A percentile compares a stretch with the other conserved stretches of the same genome.
Evolutionary conservation across 2,888 invertebrate species (phyloP).

Genomic region (Cheilosia scutellata): DNA sequence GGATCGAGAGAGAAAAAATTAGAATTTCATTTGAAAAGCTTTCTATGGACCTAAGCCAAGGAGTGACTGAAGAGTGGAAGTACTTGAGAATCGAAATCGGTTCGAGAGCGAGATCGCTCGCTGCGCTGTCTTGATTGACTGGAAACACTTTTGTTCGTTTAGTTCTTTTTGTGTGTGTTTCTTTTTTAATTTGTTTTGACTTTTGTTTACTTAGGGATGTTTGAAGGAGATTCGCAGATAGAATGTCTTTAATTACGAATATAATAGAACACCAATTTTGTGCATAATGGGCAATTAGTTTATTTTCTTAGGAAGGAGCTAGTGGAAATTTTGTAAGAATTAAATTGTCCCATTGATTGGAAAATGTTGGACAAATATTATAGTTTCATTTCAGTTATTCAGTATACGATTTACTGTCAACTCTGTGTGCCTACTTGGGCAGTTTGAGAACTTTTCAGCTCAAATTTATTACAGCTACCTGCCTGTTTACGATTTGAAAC

Average conservation of each 20-base stretch:
- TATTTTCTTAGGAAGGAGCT: slow-evolving; percentile 40
- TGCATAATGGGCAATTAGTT: slow-evolving; percentile 60
- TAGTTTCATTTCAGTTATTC: no score
- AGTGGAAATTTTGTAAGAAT: slow-evolving; percentile 16
- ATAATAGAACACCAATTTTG: slow-evolving; percentile 47
- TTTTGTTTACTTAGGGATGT: slow-evolving; percentile 39
- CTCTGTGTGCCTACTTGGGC: no score
- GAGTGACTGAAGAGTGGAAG: slow-evolving; percentile 42
- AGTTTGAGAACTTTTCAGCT: no score
- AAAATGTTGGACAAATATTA: slow-evolving; percentile 19
- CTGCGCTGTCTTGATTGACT: slow-evolving; percentile 60
- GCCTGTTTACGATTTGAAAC: no score
- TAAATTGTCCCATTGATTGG: slow-evolving; percentile 15
- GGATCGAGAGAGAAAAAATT: slow-evolving; percentile 33
- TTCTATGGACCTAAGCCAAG: slow-evolving; percentile 19
- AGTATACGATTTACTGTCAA: no score
- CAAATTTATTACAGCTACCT: no score
- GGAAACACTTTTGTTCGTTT: slow-evolving; percentile 53
- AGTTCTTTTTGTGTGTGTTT: not conserved
- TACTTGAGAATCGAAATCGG: slow-evolving; percentile 56
- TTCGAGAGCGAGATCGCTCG: slow-evolving; percentile 47
- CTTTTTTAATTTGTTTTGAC: not conserved
- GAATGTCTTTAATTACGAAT: slow-evolving; percentile 57
- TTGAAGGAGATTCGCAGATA: slow-evolving; percentile 45
- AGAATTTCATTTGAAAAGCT: slow-evolving; percentile 71